Evolutionary conservation across 2,113 vertebrate genomes (phyloP), one percentile per base, ranked within the genome.

Genomic region (Nothobranchius kuhntae): DNA sequence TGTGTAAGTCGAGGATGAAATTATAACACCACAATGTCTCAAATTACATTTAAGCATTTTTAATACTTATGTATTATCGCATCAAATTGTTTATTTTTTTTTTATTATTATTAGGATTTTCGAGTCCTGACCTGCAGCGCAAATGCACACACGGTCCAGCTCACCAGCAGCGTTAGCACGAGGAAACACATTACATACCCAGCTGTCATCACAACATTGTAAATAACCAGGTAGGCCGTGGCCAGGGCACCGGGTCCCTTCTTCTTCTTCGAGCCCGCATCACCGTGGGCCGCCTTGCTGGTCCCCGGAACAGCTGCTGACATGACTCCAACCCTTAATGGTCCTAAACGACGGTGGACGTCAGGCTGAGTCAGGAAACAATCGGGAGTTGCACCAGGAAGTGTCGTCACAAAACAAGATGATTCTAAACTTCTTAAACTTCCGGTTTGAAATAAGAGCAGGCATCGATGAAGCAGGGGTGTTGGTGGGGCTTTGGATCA

Each of bases 141-240:
- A 53, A 53, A 65, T n/a, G 5, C 38, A 55, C 59, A 53, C 52
- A 13, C 21, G 13, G 48, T 46, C n/a, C 42, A 51, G 4, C 13
- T 7, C 17, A 52, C 52, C 70, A 69, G 73, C 70, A 69, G 73
- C 50, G 50, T 75, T 82, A 89, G 84, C 81, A 78, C 46, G 66
- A 57, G 54, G 71, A 64, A 53, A 55, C 68, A 69, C 55, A 45
- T 72, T 68, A 81, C 91, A 42, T 88, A 97, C 96, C 96, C 96
- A 1, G 96, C 96, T 57, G 96, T 98, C 96, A 98, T 97, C 78
- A 98, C 94, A 88, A 98, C 96, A 82, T 98, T 98, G 90, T 98
- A 98, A 69, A 98, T 94, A 83, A 98, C 95, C 85, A 98, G 72
- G 75, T 97, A 98, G 24, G 95, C 95, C 46, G 94, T 97, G 17